Evolutionary conservation across 2,113 vertebrate genomes (phyloP), one percentile per base, ranked within the genome.

Genomic region (Bettongia penicillata): DNA sequence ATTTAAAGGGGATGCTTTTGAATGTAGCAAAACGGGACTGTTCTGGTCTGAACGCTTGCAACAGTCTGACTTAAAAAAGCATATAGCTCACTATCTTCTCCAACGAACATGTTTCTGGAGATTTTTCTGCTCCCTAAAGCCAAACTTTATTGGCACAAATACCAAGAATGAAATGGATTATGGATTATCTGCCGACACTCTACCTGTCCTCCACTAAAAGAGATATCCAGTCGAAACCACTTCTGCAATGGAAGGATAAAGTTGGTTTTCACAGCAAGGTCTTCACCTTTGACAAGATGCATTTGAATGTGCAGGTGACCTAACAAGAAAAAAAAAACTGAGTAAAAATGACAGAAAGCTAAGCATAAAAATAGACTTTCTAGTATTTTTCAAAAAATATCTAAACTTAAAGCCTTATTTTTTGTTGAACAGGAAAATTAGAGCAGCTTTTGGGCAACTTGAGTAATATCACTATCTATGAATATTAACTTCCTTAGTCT

Each of bases 211-310:
- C 99, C 98, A 10, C 97, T 98, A 93, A 99, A 98, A 90, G 98
- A 99, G 93, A 99, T 95, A 97, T 99, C 99, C 93, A 99, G 98
- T 57, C 99, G 98, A 96, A 99, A 99, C 99, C 99, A 99, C 61
- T 98, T 99, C 97, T 98, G 97, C 95, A 99, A 98, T 91, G 99
- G 99, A 95, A 99, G 91, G 89, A 91, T 97, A 37, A 98, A 98
- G 24, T 98, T 97, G 0, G 98, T 98, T 97, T 97, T 98, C 77
- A 99, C 99, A 24, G 99, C 99, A 94, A 98, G 95, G 95, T 99
- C 99, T 96, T 98, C 98, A 98, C 99, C 99, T 52, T 97, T 98
- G 96, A 98, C 96, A 57, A 99, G 96, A 31, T 98, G 98, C 98
- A 99, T 98, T 96, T 99, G 99, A 98, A 99, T 98, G 96, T 99